These are phyloP conservation scores for Rousettus leschenaultii DNA, from an alignment of 2,113 vertebrate species.

Conservation along the genomic window DNA sequence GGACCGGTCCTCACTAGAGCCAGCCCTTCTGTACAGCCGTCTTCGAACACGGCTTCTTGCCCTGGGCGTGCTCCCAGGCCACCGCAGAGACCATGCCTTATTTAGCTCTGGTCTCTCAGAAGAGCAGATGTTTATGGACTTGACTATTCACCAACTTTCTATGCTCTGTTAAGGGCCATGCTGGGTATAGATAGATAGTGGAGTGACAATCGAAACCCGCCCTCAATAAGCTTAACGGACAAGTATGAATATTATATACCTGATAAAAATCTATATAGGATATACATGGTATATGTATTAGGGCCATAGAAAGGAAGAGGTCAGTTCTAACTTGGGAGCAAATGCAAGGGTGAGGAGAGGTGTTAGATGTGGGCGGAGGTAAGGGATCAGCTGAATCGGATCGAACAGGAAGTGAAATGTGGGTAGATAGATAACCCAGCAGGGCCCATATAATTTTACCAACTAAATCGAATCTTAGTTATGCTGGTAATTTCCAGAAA, in stretches of 20 bases:
- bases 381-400: neutral
- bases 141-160: neutral
- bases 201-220: neutral
- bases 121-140: rapidly evolving
- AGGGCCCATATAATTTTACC: neutral
- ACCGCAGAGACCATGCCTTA: neutral
- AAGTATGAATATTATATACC: neutral
- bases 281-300: rapidly evolving
- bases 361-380: neutral
- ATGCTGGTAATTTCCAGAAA: neutral
- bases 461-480: neutral
- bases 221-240: neutral
- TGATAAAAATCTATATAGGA: neutral
- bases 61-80: neutral
- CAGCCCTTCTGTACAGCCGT: neutral
- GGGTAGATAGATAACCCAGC: neutral
- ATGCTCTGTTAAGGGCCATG: rapidly evolving
- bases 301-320: neutral
- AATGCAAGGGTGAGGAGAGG: neutral
- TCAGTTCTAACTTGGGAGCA: neutral
- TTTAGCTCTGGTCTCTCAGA: neutral
- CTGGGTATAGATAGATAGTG: too few species aligned
- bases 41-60: neutral
- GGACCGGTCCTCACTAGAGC: neutral
- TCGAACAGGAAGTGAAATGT: neutral